Evolutionary conservation across 2,888 invertebrate genomes (phyloP).

Genomic region (Cylindroiulus punctatus): DNA sequence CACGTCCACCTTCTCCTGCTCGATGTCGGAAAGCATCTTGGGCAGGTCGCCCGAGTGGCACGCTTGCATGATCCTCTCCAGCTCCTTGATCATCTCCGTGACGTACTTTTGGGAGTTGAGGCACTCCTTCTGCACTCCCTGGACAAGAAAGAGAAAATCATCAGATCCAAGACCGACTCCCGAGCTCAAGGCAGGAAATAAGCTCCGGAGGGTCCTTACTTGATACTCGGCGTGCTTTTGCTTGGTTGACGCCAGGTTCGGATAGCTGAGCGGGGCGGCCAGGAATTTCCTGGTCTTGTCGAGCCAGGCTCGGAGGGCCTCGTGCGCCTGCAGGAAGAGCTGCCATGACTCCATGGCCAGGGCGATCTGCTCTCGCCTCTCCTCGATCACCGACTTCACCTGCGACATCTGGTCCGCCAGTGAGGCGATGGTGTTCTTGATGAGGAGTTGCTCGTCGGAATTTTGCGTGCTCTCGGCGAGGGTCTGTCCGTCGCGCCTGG

Average conservation of each 20-base stretch:
- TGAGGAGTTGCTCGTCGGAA: conserved; percentile 78
- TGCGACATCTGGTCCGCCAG: conserved; percentile 82
- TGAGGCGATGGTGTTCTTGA: conserved; percentile 79
- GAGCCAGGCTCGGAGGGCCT: conserved; percentile 84
- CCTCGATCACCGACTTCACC: conserved; percentile 81
- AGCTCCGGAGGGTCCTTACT: conserved; percentile 69
- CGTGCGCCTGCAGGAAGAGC: conserved; percentile 83
- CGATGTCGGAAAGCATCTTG: conserved; percentile 84
- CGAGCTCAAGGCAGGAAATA: background rate
- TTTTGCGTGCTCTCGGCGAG: conserved; percentile 84
- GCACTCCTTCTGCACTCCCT: conserved; percentile 60
- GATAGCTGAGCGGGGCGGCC: conserved; percentile 79
- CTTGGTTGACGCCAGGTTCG: conserved; percentile 81
- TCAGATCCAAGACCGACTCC: background rate
- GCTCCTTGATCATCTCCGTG: conserved; percentile 88
- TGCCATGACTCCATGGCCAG: conserved; percentile 83
- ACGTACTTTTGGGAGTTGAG: conserved; percentile 60
- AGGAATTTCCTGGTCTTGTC: conserved; percentile 83
- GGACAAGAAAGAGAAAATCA: background rate
- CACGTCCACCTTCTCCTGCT: conserved; percentile 84
- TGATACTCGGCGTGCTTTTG: conserved; percentile 88
- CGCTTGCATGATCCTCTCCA: conserved; percentile 83
- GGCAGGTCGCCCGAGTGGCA: conserved; percentile 87
- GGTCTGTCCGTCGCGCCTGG: conserved; percentile 80
- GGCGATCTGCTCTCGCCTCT: conserved; percentile 76